Conservation (phyloP, 2,888 invertebrate genomes). For the Drosophila flavopinicola region DNA sequence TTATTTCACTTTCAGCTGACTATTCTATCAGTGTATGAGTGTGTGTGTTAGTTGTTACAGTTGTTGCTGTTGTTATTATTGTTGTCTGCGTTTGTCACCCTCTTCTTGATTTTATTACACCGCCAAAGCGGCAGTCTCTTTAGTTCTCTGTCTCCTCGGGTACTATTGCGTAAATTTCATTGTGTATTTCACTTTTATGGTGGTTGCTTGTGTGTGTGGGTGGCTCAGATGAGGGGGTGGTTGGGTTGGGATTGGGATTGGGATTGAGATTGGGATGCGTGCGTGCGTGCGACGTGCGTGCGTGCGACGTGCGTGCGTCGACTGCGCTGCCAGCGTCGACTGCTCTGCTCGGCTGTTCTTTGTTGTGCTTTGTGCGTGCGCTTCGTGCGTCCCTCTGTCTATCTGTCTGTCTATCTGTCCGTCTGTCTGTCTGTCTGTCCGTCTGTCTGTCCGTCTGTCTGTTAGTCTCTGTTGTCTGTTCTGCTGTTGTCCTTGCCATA, state of each 20-base stretch:
- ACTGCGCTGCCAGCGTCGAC: constrained; percentile 6
- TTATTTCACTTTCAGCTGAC: constrained; percentile 67
- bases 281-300: constrained; percentile 56
- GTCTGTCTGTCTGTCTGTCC: constrained; percentile 2
- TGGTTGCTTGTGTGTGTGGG: constrained; percentile 45
- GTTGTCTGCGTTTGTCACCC: constrained; percentile 74
- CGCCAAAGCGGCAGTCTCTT: constrained; percentile 69
- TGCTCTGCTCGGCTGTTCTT: constrained; percentile 11
- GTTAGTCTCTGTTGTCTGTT: constrained; percentile 23
- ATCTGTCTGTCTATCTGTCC: constrained; percentile 7
- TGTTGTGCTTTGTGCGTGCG: constrained; percentile 25
- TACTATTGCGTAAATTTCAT: constrained; percentile 78
- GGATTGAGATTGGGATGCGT: no score
- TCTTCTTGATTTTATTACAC: constrained; percentile 76
- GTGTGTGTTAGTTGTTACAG: constrained; percentile 40
- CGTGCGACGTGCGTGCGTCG: constrained; percentile 54
- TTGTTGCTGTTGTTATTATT: constrained; percentile 42
- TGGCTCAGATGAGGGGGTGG: constrained; percentile 9
- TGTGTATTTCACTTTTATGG: constrained; percentile 77
- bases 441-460: constrained; percentile 4
- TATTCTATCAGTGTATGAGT: constrained; percentile 26
- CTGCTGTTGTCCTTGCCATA: constrained; percentile 59
- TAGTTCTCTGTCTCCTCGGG: constrained; percentile 51
- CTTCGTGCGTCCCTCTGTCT: constrained; percentile 4
- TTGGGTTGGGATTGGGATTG: background rate